These are phyloP conservation scores for Phalacrocorax aristotelis DNA, from an alignment of 2,113 vertebrate genomes.

Conservation along the genomic window DNA sequence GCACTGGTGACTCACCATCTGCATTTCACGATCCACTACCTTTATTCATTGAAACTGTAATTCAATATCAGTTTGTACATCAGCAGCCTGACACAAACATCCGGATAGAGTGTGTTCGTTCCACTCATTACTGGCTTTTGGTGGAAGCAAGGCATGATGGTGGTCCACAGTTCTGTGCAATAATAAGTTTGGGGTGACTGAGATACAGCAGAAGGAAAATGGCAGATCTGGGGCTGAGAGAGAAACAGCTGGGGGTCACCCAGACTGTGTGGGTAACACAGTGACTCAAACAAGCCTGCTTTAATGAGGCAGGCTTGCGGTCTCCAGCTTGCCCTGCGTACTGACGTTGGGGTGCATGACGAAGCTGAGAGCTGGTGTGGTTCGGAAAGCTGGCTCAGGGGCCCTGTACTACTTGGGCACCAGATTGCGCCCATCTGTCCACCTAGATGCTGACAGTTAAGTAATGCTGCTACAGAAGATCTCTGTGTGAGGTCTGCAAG, in stretches of 20 bases:
- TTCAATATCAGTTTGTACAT: not conserved
- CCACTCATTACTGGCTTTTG: not conserved
- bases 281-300: not conserved
- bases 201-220: not conserved
- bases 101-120: not conserved
- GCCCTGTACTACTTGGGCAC: not conserved
- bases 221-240: not conserved
- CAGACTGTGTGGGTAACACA: not conserved
- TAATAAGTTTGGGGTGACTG: not conserved
- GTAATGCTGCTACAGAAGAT: not conserved
- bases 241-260: not conserved
- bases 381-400: not conserved
- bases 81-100: not conserved
- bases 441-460: not conserved
- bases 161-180: not conserved
- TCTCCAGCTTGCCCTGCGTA: not conserved
- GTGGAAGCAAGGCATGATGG: not conserved
- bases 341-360: fast-evolving
- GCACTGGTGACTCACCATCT: not conserved
- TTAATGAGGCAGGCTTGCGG: not conserved
- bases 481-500: not conserved
- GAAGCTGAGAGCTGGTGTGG: not conserved
- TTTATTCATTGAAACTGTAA: not conserved
- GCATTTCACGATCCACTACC: not conserved
- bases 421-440: not conserved